Evolutionary conservation across 2,797 vertebrate genomes (phyloP).

Genomic region (Hydrolagus colliei): DNA sequence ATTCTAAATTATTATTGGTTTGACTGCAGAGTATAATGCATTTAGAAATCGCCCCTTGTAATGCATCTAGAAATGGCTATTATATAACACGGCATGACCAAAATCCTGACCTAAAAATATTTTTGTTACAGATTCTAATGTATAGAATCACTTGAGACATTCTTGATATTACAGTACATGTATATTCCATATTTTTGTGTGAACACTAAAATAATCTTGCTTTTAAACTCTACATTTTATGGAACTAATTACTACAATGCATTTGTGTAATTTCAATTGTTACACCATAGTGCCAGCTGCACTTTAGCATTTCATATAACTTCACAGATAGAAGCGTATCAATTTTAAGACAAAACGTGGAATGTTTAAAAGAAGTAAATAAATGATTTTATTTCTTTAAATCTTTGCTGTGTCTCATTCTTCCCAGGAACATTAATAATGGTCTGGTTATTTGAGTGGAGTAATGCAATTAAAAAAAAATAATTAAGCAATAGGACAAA

Average conservation of each 20-base stretch:
- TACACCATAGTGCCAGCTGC: conserved; percentile 71
- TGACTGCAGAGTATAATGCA: conserved; percentile 38
- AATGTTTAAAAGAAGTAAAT: conserved; percentile 58
- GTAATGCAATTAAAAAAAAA: not conserved
- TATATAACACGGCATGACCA: conserved; percentile 57
- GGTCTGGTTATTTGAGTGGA: not conserved
- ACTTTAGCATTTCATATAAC: conserved; percentile 58
- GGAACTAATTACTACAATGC: conserved; percentile 53
- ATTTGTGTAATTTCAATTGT: conserved; percentile 53
- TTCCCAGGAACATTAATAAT: not conserved
- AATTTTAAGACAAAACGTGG: conserved; percentile 54
- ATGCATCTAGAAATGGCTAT: conserved; percentile 19
- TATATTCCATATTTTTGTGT: conserved; percentile 50
- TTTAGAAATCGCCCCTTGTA: conserved; percentile 9
- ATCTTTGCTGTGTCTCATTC: conserved; percentile 26
- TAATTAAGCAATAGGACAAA: no score
- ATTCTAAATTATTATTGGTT: conserved; percentile 51
- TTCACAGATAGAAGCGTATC: conserved; percentile 60
- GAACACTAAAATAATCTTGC: conserved; percentile 43
- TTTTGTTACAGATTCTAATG: conserved; percentile 53
- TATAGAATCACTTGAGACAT: conserved; percentile 46
- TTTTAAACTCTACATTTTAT: conserved; percentile 47
- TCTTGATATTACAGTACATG: conserved; percentile 41
- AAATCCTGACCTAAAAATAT: conserved; percentile 54
- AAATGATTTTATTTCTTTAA: conserved; percentile 85